These are phyloP conservation scores for Holothuria glaberrima DNA, from an alignment of 35 echinoderm and acorn worm species.

Conservation along the genomic window DNA sequence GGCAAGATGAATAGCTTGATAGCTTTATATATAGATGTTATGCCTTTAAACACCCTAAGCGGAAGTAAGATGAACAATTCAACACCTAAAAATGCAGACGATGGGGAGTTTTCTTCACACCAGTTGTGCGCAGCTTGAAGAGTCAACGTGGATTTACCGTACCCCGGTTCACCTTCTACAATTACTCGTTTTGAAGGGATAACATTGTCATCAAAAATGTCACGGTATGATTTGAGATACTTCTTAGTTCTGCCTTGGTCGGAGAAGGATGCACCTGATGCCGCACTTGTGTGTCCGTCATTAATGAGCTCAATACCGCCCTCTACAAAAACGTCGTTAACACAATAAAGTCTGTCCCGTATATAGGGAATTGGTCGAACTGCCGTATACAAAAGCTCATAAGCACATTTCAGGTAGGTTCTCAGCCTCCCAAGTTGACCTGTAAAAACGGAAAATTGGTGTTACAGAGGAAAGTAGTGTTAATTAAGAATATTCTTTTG, in stretches of 20 bases:
- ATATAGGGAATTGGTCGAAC: conserved; percentile 10
- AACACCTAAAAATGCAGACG: neutral
- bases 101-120: neutral
- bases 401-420: neutral
- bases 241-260: neutral
- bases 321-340: neutral
- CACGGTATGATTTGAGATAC: too few relatives aligned
- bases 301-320: neutral
- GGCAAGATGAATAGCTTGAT: too few relatives aligned
- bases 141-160: too few relatives aligned
- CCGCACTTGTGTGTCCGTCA: neutral
- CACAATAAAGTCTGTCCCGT: too few relatives aligned
- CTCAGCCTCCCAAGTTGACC: neutral
- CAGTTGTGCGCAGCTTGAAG: too few relatives aligned
- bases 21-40: too few relatives aligned
- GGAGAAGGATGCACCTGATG: neutral
- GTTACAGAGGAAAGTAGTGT: too few relatives aligned
- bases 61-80: conserved; percentile 1
- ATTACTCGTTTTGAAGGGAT: neutral
- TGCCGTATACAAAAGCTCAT: neutral
- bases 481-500: too few relatives aligned
- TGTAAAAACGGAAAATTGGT: too few relatives aligned
- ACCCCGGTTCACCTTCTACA: too few relatives aligned
- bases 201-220: too few relatives aligned
- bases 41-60: neutral